Base-by-base conservation (phyloP, 2,797 vertebrate species). In the Cichlasoma orientale region DNA sequence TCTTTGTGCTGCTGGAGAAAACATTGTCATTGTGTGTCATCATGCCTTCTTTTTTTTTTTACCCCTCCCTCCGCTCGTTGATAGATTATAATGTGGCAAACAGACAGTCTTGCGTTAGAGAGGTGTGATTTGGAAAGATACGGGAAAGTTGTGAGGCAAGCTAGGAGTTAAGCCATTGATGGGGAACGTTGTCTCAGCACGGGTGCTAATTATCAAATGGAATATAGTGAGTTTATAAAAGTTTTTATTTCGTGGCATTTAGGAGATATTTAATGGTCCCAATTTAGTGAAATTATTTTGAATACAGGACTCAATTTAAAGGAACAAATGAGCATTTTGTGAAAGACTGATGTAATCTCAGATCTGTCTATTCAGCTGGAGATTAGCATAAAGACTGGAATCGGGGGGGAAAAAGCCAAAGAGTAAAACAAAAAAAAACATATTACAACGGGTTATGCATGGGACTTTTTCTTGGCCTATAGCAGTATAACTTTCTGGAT, bases 1-100 rank as follows among this genome's bases (percentile, higher is more conserved):
- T 82, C 77, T 88, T 86, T 90, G 88, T 91, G 90, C 81, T 86
- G 75, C 90, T 55, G 73, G 74, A 90, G 85, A 90, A 92, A 93
- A 90, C 88, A 86, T 81, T 89, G 88, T 90, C 89, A 88, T 87
- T 89, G 88, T 82, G 77, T 89, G 83, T 86, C 85, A 88, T 88
- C 82, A n/a, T 74, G 82, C 85, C 72, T 75, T 82, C 72, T 58
- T 68, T 18, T 18, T 61, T 66, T 7, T 0, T 16, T 23, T 16
- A 18, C 38, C 23, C 10, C 1, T 50, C 7, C 69, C 25, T 69
- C 14, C 54, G 75, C 53, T 61, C 56, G 66, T 77, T 89, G 86
- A 91, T 86, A 80, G 85, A 92, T 91, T 80, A 80, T 86, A 86
- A 88, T 79, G 79, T 88, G 82, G 86, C 82, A 80, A 74, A 90